Base-by-base conservation (phyloP, 2,113 vertebrate species). In the Brachyhypopomus gauderio region DNA sequence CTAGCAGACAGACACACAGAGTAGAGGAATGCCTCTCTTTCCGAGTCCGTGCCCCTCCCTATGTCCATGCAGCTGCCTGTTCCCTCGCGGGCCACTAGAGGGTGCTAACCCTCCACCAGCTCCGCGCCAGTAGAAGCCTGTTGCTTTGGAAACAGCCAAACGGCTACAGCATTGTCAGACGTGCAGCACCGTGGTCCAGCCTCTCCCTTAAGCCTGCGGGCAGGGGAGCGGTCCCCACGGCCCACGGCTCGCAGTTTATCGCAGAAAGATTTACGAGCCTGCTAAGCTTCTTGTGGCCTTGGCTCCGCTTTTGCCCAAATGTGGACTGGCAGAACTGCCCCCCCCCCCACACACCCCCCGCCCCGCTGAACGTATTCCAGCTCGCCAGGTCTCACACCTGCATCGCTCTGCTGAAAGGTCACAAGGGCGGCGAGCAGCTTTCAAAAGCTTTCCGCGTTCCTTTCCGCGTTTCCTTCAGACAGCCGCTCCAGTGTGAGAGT, bases 61-160 rank as follows among this genome's bases (percentile, higher is more conserved):
- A 59, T 16, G 5, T 41, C 48, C 48, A 27, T 48, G 12, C n/a
- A 67, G 19, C 3, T 8, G 48, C 73, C 78, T 74, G 20, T 80
- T 73, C 67, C 81, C 22, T 74, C 5, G 7, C 55, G 48, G 5
- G 27, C 82, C 89, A 88, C 48, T 81, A 88, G 90, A 78, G 87
- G 41, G 80, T 87, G 88, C 84, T 86, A 75, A 16, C 80, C 70
- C 78, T 67, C 84, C 86, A 82, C 56, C 16, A 30, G 20, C 20
- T 58, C 19, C 14, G 23, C 34, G 69, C 59, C 27, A 1, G 20
- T 36, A 23, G 64, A 45, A 76, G 66, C 60, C 48, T 82, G 82
- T 84, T 83, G 79, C 71, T 67, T 77, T 81, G 66, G 74, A 85
- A 80, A 80, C 78, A 62, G 25, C 3, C 63, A 20, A 72, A 34